Evolutionary conservation across 2,888 invertebrate genomes (phyloP).

Genomic region (Dorcus hopei): DNA sequence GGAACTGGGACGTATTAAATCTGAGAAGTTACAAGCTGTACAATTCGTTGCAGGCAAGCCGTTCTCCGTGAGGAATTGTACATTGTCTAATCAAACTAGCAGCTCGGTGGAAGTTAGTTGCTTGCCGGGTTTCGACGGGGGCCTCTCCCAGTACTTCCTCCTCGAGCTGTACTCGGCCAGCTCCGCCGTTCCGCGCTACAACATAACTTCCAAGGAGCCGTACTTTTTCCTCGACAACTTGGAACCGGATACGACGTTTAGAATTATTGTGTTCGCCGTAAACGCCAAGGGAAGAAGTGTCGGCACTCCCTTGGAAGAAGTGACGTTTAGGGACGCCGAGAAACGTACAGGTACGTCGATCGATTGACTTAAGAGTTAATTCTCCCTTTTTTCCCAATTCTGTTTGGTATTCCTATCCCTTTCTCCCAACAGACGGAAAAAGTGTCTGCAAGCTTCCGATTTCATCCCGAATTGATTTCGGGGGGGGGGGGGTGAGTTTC

Average conservation of each 20-base stretch:
- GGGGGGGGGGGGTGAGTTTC: no score
- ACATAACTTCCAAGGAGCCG: slow-evolving; percentile 66
- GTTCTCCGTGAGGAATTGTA: slow-evolving; percentile 80
- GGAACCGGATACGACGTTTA: slow-evolving; percentile 75
- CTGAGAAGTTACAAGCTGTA: background rate
- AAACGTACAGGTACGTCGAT: slow-evolving; percentile 64
- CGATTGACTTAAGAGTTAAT: no score
- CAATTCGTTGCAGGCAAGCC: slow-evolving; percentile 65
- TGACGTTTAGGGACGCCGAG: slow-evolving; percentile 76
- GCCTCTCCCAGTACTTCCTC: slow-evolving; percentile 81
- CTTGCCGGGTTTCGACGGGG: slow-evolving; percentile 83
- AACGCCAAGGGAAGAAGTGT: slow-evolving; percentile 80
- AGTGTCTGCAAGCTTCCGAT: no score
- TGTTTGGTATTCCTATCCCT: no score
- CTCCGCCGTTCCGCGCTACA: slow-evolving; percentile 53
- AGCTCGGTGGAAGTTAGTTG: slow-evolving; percentile 76
- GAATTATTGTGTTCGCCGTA: slow-evolving; percentile 72
- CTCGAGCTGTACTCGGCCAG: slow-evolving; percentile 67
- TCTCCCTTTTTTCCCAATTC: no score
- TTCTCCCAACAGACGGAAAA: no score
- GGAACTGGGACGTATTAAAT: no score
- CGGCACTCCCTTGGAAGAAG: slow-evolving; percentile 69
- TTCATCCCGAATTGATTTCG: no score
- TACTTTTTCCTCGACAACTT: slow-evolving; percentile 74
- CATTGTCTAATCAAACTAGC: slow-evolving; percentile 79